Evolutionary conservation across 2,113 vertebrate species (phyloP).

Genomic region (Choloepus hoffmanni): DNA sequence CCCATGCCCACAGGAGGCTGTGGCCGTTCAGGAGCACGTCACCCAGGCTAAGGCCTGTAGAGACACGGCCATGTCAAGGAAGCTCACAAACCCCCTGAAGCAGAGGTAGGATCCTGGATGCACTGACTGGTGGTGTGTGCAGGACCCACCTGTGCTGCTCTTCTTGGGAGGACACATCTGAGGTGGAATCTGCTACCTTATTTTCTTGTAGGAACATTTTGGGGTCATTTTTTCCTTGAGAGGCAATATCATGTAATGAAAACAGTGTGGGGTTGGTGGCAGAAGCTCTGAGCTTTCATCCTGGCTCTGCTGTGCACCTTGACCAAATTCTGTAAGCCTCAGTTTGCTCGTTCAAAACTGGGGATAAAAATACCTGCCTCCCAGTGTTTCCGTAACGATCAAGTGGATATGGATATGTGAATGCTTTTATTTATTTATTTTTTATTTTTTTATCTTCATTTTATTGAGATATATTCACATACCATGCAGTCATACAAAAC

Average conservation of each 20-base stretch:
- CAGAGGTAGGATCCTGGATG: neutral
- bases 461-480: too few relatives aligned
- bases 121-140: neutral
- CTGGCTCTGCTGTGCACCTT: neutral
- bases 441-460: too few relatives aligned
- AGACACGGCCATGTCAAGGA: too few relatives aligned
- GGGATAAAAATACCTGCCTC: neutral
- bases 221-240: too few relatives aligned
- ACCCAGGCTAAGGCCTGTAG: neutral
- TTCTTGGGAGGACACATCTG: neutral
- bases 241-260: neutral
- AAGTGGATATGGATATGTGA: neutral
- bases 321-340: neutral
- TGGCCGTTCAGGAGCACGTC: fast-evolving
- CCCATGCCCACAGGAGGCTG: neutral
- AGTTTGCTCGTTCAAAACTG: neutral
- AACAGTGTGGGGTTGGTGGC: too few relatives aligned
- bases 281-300: neutral
- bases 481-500: too few relatives aligned
- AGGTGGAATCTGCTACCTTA: neutral
- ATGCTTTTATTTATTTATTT: too few relatives aligned
- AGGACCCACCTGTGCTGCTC: neutral
- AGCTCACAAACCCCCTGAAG: neutral
- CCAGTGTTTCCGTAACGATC: neutral
- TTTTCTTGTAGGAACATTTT: neutral